These are phyloP conservation scores for Mormyrus lacerda DNA, from an alignment of 2,113 vertebrate species.

Conservation along the genomic window DNA sequence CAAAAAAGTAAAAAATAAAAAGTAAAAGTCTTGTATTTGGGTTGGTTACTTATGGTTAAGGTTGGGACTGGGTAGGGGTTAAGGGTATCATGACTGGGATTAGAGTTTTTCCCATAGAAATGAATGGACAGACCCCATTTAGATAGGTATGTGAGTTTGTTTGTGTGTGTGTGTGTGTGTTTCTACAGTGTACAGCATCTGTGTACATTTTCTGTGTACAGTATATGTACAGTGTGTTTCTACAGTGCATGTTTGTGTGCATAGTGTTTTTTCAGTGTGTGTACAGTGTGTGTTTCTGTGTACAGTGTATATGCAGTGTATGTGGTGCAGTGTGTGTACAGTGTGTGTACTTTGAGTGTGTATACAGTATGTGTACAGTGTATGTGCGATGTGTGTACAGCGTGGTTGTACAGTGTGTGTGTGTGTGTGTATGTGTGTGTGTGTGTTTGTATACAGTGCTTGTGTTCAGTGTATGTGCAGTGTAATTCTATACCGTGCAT, in stretches of 20 bases:
- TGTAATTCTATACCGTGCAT: background rate
- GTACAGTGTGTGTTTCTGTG: too few species aligned
- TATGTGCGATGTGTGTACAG: background rate
- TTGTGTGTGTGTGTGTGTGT: background rate
- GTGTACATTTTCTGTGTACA: background rate
- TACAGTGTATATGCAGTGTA: too few species aligned
- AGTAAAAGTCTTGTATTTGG: too few species aligned
- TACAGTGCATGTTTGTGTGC: background rate
- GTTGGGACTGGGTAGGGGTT: too few species aligned
- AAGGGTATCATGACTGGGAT: too few species aligned
- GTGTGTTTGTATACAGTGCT: too few species aligned
- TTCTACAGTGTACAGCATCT: background rate
- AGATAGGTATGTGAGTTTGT: too few species aligned
- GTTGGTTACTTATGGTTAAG: too few species aligned
- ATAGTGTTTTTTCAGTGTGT: background rate
- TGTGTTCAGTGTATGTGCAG: background rate
- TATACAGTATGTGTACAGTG: background rate
- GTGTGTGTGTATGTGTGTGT: background rate
- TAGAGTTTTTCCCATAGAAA: too few species aligned
- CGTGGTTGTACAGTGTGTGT: background rate
- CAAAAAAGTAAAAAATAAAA: too few species aligned
- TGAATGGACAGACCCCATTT: too few species aligned
- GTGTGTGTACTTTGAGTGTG: background rate
- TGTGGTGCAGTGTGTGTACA: too few species aligned
- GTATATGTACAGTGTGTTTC: background rate